Evolutionary conservation across 2,888 invertebrate genomes (phyloP).

Genomic region (Digitonthophagus gazella): DNA sequence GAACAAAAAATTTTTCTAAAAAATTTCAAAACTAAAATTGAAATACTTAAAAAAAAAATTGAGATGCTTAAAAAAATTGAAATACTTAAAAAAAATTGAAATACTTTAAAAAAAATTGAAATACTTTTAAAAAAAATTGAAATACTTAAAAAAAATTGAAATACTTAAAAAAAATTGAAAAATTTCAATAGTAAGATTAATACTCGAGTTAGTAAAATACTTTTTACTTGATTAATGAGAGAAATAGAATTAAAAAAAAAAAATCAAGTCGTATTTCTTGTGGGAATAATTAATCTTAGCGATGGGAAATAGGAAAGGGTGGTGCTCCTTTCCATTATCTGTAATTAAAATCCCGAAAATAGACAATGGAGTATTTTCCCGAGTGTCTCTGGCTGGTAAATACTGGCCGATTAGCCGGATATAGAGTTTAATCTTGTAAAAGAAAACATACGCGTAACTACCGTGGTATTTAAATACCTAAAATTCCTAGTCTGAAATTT

Average conservation of each 20-base stretch:
- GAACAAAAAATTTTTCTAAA: no score
- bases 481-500: neutral
- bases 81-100: no score
- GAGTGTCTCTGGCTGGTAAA: no score
- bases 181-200: neutral
- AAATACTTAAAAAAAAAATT: no score
- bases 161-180: no score
- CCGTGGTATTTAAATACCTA: neutral
- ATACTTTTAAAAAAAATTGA: no score
- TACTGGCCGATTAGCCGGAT: neutral
- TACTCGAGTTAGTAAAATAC: no score
- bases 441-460: neutral
- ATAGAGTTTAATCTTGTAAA: neutral
- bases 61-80: no score
- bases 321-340: constrained; percentile 14
- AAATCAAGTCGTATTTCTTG: neutral
- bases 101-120: no score
- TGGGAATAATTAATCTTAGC: constrained; percentile 12
- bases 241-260: constrained; percentile 1
- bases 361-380: constrained; percentile 4
- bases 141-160: no score
- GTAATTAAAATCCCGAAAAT: constrained; percentile 16
- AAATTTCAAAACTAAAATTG: no score
- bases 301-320: neutral
- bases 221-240: constrained; percentile 14